phyloP scores from a whole-genome alignment of 2,888 invertebrate genomes.

The Belgica antarctica region DNA sequence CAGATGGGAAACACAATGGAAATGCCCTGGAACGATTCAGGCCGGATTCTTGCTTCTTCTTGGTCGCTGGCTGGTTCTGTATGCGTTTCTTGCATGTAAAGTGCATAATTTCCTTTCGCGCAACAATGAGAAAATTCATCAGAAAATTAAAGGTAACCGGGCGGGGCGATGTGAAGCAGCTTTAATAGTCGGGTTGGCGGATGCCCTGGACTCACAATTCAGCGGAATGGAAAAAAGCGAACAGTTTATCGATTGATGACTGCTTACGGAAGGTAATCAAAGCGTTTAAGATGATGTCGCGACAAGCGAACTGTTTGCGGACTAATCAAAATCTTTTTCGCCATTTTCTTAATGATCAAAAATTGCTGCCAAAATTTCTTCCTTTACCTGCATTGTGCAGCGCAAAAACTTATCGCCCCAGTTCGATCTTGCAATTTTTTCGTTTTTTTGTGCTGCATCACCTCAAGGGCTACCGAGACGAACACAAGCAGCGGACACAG shows the following conservation, averaged over 20 bases:
- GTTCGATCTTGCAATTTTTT: neutral
- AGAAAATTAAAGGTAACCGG: constrained; percentile 6
- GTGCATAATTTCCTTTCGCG: constrained; percentile 13
- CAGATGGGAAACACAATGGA: constrained; percentile 39
- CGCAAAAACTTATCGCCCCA: neutral
- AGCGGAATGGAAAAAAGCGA: neutral
- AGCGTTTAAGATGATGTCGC: too few relatives aligned
- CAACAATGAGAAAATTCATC: constrained; percentile 13
- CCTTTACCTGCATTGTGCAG: neutral
- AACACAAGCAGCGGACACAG: neutral
- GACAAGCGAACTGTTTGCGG: too few relatives aligned
- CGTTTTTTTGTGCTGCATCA: neutral
- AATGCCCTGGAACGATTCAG: constrained; percentile 26
- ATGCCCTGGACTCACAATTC: neutral
- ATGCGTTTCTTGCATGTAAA: constrained; percentile 40
- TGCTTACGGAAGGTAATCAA: too few relatives aligned
- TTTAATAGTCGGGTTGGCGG: constrained; percentile 33
- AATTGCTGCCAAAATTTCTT: neutral
- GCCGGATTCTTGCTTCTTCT: constrained; percentile 21
- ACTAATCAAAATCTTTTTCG: too few relatives aligned
- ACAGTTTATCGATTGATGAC: too few relatives aligned
- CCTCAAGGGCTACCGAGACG: neutral
- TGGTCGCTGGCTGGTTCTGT: too few relatives aligned
- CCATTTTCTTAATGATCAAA: too few relatives aligned
- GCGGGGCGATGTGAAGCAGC: constrained; percentile 38